A percentile compares a stretch with the other conserved stretches of the same genome.
Evolutionary conservation across 1,140 invertebrate species (phyloP).

Genomic region (Bactericera cockerelli): DNA sequence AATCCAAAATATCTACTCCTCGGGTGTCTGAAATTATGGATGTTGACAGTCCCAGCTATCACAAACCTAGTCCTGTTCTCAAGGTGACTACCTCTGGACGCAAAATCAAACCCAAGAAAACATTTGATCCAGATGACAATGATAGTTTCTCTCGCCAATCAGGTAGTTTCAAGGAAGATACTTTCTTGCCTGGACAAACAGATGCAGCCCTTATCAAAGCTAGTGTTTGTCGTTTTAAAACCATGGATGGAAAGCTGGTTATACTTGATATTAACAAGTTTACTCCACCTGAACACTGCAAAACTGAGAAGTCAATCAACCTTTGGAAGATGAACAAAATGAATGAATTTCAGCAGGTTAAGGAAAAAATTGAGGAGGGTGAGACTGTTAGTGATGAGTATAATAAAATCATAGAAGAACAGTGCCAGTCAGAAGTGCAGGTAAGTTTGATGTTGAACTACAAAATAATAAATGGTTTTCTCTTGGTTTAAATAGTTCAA

Average conservation of each 20-base stretch:
- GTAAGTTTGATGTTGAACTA: too few species aligned
- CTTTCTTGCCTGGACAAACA: not conserved
- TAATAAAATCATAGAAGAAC: not conserved
- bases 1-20: not conserved
- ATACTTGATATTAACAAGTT: slow-evolving; percentile 9
- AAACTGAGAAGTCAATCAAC: not conserved
- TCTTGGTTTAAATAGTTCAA: too few species aligned
- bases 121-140: slow-evolving; percentile 18
- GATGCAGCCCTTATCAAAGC: not conserved
- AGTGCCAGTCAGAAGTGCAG: not conserved
- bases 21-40: not conserved
- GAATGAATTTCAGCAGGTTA: not conserved
- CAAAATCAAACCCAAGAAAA: slow-evolving; percentile 51
- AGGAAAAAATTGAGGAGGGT: not conserved
- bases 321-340: slow-evolving; percentile 2
- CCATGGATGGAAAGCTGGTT: slow-evolving; percentile 7
- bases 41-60: not conserved
- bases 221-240: not conserved
- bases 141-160: not conserved
- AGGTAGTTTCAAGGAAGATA: not conserved
- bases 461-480: too few species aligned
- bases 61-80: not conserved
- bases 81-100: slow-evolving; percentile 37
- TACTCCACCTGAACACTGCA: not conserved
- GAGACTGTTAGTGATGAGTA: not conserved